Conservation (phyloP, 2,797 vertebrate genomes). For the Sebastolobus altivelis region DNA sequence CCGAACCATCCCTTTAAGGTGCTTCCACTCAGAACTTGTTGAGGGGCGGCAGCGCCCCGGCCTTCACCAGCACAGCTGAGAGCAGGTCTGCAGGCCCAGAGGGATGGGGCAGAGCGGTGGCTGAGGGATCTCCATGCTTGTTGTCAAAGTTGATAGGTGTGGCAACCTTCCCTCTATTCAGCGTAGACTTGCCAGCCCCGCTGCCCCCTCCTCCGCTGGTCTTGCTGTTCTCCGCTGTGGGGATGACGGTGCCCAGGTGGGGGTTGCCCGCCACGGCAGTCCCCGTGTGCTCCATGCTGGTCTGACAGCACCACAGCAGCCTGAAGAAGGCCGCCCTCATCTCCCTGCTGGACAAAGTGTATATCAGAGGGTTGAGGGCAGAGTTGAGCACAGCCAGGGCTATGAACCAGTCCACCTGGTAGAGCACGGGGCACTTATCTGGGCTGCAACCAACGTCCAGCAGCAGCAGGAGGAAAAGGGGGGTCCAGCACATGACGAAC, state of each 20-base stretch:
- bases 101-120: conserved; percentile 61
- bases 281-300: conserved; percentile 62
- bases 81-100: conserved; percentile 82
- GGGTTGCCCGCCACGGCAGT: conserved; percentile 58
- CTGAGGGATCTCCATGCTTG: conserved; percentile 70
- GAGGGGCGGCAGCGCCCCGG: conserved; percentile 79
- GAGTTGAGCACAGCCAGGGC: conserved; percentile 88
- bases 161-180: conserved; percentile 69
- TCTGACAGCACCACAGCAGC: conserved; percentile 83
- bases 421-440: conserved; percentile 78
- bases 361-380: conserved; percentile 87
- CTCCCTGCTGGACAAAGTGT: conserved; percentile 87
- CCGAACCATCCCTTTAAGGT: conserved; percentile 5
- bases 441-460: conserved; percentile 86
- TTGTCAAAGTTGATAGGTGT: conserved; percentile 69
- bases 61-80: conserved; percentile 86
- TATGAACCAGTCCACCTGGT: conserved; percentile 87
- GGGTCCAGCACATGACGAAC: conserved; percentile 87
- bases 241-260: conserved; percentile 74
- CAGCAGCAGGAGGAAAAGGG: conserved; percentile 85
- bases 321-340: conserved; percentile 85
- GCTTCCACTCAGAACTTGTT: conserved; percentile 79
- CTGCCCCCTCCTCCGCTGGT: conserved; percentile 75
- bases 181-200: conserved; percentile 54
- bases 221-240: conserved; percentile 85